phyloP scores from a whole-genome alignment of 92 coral and sea anemone genomes.

The Diadumene lineata region DNA sequence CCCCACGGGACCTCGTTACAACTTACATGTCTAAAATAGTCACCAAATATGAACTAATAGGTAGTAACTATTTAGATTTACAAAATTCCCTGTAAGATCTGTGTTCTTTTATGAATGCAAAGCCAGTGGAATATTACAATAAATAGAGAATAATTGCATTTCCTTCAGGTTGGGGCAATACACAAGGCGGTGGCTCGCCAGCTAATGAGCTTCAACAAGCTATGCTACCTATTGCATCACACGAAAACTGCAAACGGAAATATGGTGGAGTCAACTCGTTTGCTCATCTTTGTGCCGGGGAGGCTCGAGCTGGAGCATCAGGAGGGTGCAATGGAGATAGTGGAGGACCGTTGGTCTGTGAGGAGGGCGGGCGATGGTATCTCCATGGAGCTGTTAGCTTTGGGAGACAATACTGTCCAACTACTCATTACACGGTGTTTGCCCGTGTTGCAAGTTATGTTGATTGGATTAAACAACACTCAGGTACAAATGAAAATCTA shows the following conservation, averaged over 20 bases:
- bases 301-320: constrained; percentile 16
- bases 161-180: constrained; percentile 59
- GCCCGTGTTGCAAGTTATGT: constrained; percentile 54
- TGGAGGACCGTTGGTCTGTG: constrained; percentile 72
- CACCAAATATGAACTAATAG: too few species aligned
- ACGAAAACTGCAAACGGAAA: constrained; percentile 7
- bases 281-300: constrained; percentile 24
- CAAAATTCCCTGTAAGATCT: too few species aligned
- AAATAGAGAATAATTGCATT: too few species aligned
- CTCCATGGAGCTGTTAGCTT: constrained; percentile 73
- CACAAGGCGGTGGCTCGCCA: neutral
- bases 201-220: constrained; percentile 25
- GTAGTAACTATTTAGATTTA: too few species aligned
- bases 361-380: constrained; percentile 44
- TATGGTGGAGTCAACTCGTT: neutral
- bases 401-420: constrained; percentile 57
- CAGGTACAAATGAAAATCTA: too few species aligned
- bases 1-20: too few species aligned
- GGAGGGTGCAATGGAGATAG: constrained; percentile 61
- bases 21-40: neutral
- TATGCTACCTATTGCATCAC: constrained; percentile 17
- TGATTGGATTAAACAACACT: constrained; percentile 44
- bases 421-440: constrained; percentile 66
- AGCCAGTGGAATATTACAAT: too few species aligned
- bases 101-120: too few species aligned